Evolutionary conservation across 2,797 vertebrate genomes (phyloP).

Genomic region (Pangasius macronema): DNA sequence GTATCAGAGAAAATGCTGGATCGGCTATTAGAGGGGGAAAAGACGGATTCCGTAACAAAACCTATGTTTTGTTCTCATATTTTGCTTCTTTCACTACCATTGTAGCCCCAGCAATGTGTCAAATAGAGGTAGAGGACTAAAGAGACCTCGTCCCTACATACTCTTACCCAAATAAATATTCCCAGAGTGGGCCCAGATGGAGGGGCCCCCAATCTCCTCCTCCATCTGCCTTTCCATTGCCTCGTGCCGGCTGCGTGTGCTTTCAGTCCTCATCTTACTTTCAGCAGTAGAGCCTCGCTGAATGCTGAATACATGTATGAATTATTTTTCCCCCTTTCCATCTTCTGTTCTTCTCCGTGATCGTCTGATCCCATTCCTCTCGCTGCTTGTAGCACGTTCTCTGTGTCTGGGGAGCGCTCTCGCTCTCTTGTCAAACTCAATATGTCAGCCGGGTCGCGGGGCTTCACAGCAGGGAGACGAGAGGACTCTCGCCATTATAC

Average conservation of each 20-base stretch:
- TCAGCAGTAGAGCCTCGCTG: conserved; percentile 1
- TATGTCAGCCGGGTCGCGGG: conserved; percentile 52
- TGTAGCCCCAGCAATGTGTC: not conserved
- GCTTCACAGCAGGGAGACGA: conserved; percentile 48
- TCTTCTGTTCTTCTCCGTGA: conserved; percentile 9
- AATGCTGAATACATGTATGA: conserved; percentile 17
- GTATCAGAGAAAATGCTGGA: not conserved
- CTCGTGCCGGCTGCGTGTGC: conserved; percentile 8
- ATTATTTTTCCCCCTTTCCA: conserved; percentile 17
- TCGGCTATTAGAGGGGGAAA: not conserved
- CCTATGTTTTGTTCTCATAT: not conserved
- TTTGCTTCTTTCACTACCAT: not conserved
- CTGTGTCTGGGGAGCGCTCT: conserved; percentile 45
- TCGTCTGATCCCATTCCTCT: conserved; percentile 47
- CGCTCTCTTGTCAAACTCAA: conserved; percentile 47
- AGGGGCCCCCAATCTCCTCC: conserved; percentile 35
- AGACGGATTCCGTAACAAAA: not conserved
- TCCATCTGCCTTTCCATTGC: conserved; percentile 28
- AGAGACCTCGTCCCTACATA: not conserved
- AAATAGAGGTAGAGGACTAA: not conserved
- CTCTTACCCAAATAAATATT: conserved; percentile 26
- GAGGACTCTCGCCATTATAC: conserved; percentile 32
- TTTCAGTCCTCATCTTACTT: conserved; percentile 17
- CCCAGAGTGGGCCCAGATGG: conserved; percentile 42
- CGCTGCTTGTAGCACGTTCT: conserved; percentile 29